Evolutionary conservation across 2,113 vertebrate genomes (phyloP).

Genomic region (Passer montanus): DNA sequence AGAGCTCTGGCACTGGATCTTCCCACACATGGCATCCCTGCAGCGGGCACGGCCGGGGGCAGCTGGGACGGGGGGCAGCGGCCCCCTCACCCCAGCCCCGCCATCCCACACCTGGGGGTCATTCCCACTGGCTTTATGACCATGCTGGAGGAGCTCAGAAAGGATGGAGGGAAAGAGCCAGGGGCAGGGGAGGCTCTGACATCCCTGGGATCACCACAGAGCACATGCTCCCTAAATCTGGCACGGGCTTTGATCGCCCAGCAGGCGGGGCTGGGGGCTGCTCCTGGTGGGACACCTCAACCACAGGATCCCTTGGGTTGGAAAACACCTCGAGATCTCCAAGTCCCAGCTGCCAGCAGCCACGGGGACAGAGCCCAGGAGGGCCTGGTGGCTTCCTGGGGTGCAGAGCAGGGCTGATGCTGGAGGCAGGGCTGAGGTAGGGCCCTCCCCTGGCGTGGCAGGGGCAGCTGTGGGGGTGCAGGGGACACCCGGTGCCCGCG

Average conservation of each 20-base stretch:
- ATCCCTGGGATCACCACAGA: neutral
- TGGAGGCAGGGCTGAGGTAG: neutral
- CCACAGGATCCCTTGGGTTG: fast-evolving
- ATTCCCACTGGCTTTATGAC: neutral
- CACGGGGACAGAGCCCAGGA: neutral
- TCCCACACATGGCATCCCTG: constrained; percentile 93
- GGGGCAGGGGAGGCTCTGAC: fast-evolving
- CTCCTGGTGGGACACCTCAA: neutral
- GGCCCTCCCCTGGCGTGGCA: neutral
- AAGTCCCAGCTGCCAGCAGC: neutral
- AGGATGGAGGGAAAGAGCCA: neutral
- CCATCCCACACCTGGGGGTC: neutral
- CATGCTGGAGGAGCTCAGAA: neutral
- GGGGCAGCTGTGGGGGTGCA: fast-evolving
- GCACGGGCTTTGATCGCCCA: neutral
- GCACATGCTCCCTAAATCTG: fast-evolving
- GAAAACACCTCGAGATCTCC: neutral
- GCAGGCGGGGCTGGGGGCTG: neutral
- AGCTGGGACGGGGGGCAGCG: neutral
- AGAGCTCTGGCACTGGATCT: constrained; percentile 92
- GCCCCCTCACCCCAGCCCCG: neutral
- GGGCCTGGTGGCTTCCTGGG: neutral
- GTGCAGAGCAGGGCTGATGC: fast-evolving
- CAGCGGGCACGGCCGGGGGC: neutral
- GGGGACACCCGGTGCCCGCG: neutral